A percentile compares a stretch with the other conserved stretches of the same genome.
Evolutionary conservation across 2,797 vertebrate genomes (phyloP).

Genomic region (Enteromius fasciolatus): DNA sequence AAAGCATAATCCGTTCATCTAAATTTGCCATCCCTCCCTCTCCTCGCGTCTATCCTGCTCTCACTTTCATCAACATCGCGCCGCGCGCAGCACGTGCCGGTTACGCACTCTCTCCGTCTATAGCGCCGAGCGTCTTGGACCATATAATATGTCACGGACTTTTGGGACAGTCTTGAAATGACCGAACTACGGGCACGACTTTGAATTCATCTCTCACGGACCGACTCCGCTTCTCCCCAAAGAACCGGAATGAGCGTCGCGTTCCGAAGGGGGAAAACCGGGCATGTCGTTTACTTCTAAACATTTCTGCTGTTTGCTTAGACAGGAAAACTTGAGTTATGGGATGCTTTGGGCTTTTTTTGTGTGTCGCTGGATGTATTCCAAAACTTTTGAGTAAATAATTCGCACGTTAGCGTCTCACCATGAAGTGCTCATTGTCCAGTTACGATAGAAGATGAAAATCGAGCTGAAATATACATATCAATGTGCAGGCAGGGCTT

Average conservation of each 20-base stretch:
- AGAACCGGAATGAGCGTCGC: conserved; percentile 55
- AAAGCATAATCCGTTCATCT: conserved; percentile 38
- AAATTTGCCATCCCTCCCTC: conserved; percentile 54
- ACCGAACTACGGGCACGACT: conserved; percentile 38
- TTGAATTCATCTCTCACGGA: conserved; percentile 53
- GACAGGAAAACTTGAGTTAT: conserved; percentile 27
- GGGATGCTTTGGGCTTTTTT: not conserved
- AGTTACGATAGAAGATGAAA: conserved; percentile 36
- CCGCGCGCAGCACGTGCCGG: conserved; percentile 25
- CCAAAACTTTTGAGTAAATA: conserved; percentile 44
- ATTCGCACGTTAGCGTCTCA: conserved; percentile 31
- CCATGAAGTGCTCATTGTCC: conserved; percentile 37
- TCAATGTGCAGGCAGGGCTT: not conserved
- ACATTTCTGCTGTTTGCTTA: conserved; percentile 29
- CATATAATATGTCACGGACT: conserved; percentile 8
- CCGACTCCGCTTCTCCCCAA: conserved; percentile 64
- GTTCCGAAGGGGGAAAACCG: conserved; percentile 59
- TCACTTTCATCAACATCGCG: conserved; percentile 47
- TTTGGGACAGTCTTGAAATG: conserved; percentile 37
- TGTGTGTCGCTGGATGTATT: conserved; percentile 5
- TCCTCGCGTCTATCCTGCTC: conserved; percentile 45
- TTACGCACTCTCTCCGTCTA: conserved; percentile 21
- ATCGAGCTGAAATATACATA: conserved; percentile 15
- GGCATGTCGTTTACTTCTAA: conserved; percentile 59
- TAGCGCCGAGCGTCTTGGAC: conserved; percentile 15